These are phyloP conservation scores for Coreoperca whiteheadi DNA, from an alignment of 2,113 vertebrate genomes.

Conservation along the genomic window DNA sequence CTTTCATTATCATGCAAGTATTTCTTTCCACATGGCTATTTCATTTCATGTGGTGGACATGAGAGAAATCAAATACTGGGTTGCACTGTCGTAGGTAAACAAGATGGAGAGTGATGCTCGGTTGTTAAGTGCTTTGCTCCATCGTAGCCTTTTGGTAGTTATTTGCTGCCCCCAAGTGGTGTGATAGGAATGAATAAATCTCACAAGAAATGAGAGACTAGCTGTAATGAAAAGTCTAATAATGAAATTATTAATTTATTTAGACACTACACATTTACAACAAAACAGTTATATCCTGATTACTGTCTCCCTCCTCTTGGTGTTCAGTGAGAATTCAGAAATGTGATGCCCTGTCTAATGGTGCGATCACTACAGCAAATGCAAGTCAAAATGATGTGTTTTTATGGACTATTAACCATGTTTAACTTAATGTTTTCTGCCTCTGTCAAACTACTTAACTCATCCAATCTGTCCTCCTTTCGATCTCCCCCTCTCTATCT, in stretches of 20 bases:
- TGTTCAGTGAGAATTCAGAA: slow-evolving; percentile 33
- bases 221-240: neutral
- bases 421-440: slow-evolving; percentile 64
- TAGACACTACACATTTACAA: slow-evolving; percentile 12
- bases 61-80: slow-evolving; percentile 51
- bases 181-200: neutral
- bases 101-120: slow-evolving; percentile 68
- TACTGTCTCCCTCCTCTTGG: slow-evolving; percentile 47
- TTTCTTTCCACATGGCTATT: slow-evolving; percentile 43
- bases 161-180: slow-evolving; percentile 83
- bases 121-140: neutral
- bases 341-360: slow-evolving; percentile 48
- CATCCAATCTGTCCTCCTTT: slow-evolving; percentile 45
- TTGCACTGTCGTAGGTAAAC: slow-evolving; percentile 56
- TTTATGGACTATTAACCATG: slow-evolving; percentile 69
- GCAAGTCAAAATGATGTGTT: slow-evolving; percentile 67
- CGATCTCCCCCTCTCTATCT: slow-evolving; percentile 18
- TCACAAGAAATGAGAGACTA: neutral
- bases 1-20: slow-evolving; percentile 20
- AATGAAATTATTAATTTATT: slow-evolving; percentile 28
- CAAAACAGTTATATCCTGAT: slow-evolving; percentile 27
- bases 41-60: slow-evolving; percentile 49
- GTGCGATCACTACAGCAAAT: slow-evolving; percentile 54
- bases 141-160: slow-evolving; percentile 26
- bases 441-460: slow-evolving; percentile 58